Percentiles rank a stretch among this genome's conserved stretches.
phyloP scores from a whole-genome alignment of 2,888 invertebrate species.

The Ormyrus labotus region DNA sequence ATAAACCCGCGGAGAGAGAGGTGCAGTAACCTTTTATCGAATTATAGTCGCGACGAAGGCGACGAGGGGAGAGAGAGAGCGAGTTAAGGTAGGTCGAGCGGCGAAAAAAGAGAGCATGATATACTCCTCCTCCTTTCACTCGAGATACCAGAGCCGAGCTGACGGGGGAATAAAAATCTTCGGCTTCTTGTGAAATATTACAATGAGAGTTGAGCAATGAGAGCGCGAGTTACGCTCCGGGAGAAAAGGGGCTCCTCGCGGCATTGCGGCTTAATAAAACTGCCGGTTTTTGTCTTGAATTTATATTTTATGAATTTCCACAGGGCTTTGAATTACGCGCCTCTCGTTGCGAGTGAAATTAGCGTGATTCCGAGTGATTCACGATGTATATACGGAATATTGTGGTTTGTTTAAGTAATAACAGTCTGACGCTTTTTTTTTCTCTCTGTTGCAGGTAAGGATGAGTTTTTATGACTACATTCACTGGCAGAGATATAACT shows the following conservation, averaged over 20 bases:
- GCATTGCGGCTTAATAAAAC: constrained; percentile 18
- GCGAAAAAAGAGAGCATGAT: background rate
- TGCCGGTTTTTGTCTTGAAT: background rate
- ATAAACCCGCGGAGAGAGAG: constrained; percentile 21
- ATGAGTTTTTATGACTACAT: background rate
- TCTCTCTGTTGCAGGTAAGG: constrained; percentile 33
- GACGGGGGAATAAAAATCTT: constrained; percentile 24
- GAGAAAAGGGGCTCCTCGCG: background rate
- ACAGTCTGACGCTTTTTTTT: background rate
- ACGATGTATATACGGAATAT: no score
- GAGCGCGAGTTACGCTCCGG: background rate
- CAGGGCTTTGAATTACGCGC: background rate
- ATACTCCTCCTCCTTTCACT: constrained; percentile 26
- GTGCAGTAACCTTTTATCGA: no score
- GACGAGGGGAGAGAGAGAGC: no score
- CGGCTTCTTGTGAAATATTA: constrained; percentile 28
- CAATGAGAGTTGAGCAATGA: constrained; percentile 2
- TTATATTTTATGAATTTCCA: constrained; percentile 17
- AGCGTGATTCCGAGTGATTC: no score
- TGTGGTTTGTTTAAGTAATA: no score
- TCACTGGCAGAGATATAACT: background rate
- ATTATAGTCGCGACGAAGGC: no score
- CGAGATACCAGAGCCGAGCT: constrained; percentile 12
- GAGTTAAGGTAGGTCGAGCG: no score
- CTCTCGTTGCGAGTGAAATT: no score